Evolutionary conservation across 1,140 invertebrate genomes (phyloP).

Genomic region (Caenorhabditis elegans): WBcel235 BX284606.5:3066501-3067000

Average conservation of each 20-base stretch:
- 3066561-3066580: not conserved
- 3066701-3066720: not conserved
- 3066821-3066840: not conserved
- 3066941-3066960: conserved; percentile 3
- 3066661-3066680: not conserved
- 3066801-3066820: conserved; percentile 30
- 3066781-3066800: conserved; percentile 28
- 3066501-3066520: conserved; percentile 28
- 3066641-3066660: conserved; percentile 28
- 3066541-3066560: not conserved
- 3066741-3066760: not conserved
- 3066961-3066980: not conserved
- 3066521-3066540: conserved; percentile 30
- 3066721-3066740: conserved; percentile 31
- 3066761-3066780: conserved; percentile 26
- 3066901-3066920: not conserved
- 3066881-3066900: not conserved
- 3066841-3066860: too few relatives aligned
- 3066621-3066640: conserved; percentile 4
- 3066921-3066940: not conserved
- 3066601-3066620: not conserved
- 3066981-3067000: conserved; percentile 21
- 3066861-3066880: conserved; percentile 1
- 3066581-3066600: not conserved
- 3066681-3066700: too few relatives aligned